Evolutionary conservation across 2,797 vertebrate genomes (phyloP).

Genomic region (Thunnus albacares): DNA sequence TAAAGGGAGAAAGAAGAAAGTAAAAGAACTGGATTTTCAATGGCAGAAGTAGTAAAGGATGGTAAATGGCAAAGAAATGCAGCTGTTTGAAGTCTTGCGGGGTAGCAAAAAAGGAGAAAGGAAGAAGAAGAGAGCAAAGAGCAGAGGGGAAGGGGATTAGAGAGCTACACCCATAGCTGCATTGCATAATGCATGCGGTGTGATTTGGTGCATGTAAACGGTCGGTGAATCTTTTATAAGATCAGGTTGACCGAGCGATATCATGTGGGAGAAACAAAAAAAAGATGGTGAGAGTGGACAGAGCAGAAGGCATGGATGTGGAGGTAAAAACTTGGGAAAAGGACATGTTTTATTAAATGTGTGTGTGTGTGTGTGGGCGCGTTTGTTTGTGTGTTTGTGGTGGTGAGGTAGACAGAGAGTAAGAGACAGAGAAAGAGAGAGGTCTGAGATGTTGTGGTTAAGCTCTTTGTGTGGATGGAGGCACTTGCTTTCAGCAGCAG

Average conservation of each 20-base stretch:
- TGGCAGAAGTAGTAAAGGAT: constrained; percentile 21
- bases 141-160: constrained; percentile 45
- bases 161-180: constrained; percentile 45
- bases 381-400: constrained; percentile 53
- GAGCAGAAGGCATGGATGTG: constrained; percentile 20
- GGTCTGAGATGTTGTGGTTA: constrained; percentile 49
- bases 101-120: constrained; percentile 8
- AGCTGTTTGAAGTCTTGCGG: constrained; percentile 23
- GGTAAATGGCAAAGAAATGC: neutral
- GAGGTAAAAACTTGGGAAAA: constrained; percentile 35
- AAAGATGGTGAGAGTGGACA: constrained; percentile 59
- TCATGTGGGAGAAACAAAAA: constrained; percentile 63
- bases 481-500: constrained; percentile 24
- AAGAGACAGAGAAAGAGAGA: constrained; percentile 5
- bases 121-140: constrained; percentile 41
- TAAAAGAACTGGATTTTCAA: constrained; percentile 18
- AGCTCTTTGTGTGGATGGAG: constrained; percentile 44
- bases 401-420: constrained; percentile 19
- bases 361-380: neutral
- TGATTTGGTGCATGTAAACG: constrained; percentile 82
- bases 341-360: constrained; percentile 63
- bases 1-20: neutral
- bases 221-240: constrained; percentile 80
- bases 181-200: constrained; percentile 80
- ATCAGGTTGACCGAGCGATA: constrained; percentile 75